These are phyloP conservation scores for Tapera naevia DNA, from an alignment of 2,797 vertebrate species.

Conservation along the genomic window DNA sequence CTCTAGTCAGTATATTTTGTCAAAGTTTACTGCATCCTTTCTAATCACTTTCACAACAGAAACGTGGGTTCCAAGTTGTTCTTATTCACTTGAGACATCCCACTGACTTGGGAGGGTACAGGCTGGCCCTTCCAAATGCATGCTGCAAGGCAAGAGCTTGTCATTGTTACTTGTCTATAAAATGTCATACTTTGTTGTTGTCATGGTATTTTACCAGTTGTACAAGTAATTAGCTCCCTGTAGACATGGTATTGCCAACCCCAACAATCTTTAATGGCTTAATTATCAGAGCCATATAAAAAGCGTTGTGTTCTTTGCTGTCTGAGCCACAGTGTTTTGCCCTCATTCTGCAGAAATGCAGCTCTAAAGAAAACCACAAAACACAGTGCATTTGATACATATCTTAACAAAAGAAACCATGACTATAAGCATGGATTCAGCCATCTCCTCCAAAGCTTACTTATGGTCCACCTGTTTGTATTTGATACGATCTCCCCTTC, in stretches of 20 bases:
- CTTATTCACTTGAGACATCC: not conserved
- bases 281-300: constrained; percentile 8
- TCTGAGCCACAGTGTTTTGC: not conserved
- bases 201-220: constrained; percentile 36
- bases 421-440: not conserved
- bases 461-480: not conserved
- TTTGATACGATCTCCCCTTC: not conserved
- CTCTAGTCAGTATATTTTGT: not conserved
- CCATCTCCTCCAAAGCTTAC: not conserved
- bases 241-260: constrained; percentile 17
- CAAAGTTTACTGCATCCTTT: not conserved
- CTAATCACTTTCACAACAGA: not conserved
- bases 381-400: not conserved
- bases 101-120: not conserved
- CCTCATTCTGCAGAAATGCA: not conserved
- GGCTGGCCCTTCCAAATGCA: not conserved
- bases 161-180: not conserved
- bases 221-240: constrained; percentile 49
- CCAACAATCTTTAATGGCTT: constrained; percentile 14
- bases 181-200: constrained; percentile 1
- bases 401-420: not conserved
- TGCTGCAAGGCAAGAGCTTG: constrained; percentile 5
- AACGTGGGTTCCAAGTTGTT: not conserved
- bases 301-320: not conserved
- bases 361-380: not conserved